Base-by-base conservation (phyloP, 1,140 invertebrate species). In the Homalodisca vitripennis region DNA sequence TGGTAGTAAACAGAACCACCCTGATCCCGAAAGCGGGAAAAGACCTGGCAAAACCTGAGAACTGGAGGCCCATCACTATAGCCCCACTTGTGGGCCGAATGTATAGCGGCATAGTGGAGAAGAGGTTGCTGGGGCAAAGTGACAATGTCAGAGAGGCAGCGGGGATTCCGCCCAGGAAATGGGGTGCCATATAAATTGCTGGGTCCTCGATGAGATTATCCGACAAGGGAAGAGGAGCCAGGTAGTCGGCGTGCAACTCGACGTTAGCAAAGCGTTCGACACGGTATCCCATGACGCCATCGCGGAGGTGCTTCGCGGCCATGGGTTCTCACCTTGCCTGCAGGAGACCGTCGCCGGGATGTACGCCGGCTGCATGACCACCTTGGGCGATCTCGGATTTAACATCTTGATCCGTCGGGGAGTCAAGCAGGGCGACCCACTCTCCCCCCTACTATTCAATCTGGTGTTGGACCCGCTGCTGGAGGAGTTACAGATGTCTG, bases 261-360 rank as follows among this genome's bases (percentile, higher is more conserved):
- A n/a, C n/a, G n/a, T n/a, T n/a, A n/a, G n/a, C n/a, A n/a, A n/a
- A n/a, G n/a, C n/a, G n/a, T n/a, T n/a, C n/a, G n/a, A n/a, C n/a
- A n/a, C n/a, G n/a, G 78, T 80, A 67, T 75, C 77, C 1, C 79
- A 80, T 55, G 29, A 69, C 57, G 75, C 76, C 1, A 73, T 67
- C 22, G 20, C 14, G 1, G 47, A 13, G 12, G 41, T 51, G n/a
- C 48, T 51, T 20, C 6, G 3, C 6, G n/a, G 6, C n/a, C 48
- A 51, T 12, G 3, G 48, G n/a, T 14, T 51, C 22, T 20, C n/a
- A 6, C 48, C 48, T 6, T 51, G 48, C 22, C n/a, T 51, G 3
- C n/a, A 3, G 3, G 3, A 51, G 3, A 20, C 48, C n/a, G n/a
- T 51, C 2, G 22, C 3, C 3, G 6, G 3, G 3, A 51, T 51